Conservation (phyloP, 2,888 invertebrate species). For the Pharmacophagus antenor region DNA sequence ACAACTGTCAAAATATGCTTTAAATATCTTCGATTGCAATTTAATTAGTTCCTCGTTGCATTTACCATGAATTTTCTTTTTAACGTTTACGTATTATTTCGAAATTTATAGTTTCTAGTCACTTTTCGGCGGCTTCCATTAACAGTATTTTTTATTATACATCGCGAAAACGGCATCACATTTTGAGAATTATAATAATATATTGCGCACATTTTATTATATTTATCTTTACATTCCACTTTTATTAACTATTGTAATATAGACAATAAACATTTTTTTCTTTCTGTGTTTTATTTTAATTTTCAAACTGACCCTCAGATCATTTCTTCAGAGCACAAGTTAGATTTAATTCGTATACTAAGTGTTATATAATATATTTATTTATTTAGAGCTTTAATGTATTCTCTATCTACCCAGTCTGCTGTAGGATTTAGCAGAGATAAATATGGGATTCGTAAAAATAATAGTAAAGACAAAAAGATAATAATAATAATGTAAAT, state of each 20-base stretch:
- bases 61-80: conserved; percentile 47
- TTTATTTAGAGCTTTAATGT: too few species aligned
- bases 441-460: too few species aligned
- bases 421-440: too few species aligned
- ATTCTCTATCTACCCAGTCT: too few species aligned
- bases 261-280: conserved; percentile 53
- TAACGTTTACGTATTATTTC: conserved; percentile 46
- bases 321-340: too few species aligned
- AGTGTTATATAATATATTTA: too few species aligned
- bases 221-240: conserved; percentile 57
- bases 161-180: conserved; percentile 53
- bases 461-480: too few species aligned
- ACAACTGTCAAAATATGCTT: conserved; percentile 1
- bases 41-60: conserved; percentile 63
- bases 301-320: too few species aligned
- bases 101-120: conserved; percentile 67
- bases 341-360: too few species aligned
- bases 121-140: conserved; percentile 58
- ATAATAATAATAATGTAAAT: too few species aligned
- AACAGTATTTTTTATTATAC: conserved; percentile 37
- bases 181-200: conserved; percentile 40
- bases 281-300: conserved; percentile 31
- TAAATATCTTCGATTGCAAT: conserved; percentile 5
- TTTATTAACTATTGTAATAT: conserved; percentile 36
- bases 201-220: conserved; percentile 46